Evolutionary conservation across 2,797 vertebrate genomes (phyloP).

Genomic region (Poeciliopsis paucimaculata): DNA sequence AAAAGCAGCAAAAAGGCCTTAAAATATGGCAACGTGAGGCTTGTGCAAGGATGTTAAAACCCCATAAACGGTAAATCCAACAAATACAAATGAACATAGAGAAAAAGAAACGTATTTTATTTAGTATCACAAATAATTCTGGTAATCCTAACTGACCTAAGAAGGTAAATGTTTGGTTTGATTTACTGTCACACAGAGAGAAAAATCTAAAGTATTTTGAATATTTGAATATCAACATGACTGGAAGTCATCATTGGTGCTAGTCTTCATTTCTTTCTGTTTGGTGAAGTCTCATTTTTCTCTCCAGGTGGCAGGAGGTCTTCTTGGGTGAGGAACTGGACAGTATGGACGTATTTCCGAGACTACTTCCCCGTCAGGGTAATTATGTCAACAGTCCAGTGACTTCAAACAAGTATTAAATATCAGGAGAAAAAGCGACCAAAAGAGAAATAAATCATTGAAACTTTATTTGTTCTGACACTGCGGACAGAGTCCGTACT

Average conservation of each 20-base stretch:
- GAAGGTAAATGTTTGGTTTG: not conserved
- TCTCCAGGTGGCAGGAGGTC: conserved; percentile 90
- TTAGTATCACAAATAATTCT: not conserved
- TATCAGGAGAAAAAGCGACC: not conserved
- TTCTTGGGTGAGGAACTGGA: conserved; percentile 94
- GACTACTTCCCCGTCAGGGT: conserved; percentile 97
- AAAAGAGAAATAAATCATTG: not conserved
- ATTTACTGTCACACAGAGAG: not conserved
- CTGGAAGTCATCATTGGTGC: not conserved
- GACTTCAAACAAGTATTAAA: not conserved
- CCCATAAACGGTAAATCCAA: not conserved
- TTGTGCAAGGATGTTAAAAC: not conserved
- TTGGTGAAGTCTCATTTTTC: not conserved
- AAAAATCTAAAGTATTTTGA: not conserved
- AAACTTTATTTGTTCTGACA: not conserved
- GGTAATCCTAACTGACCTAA: not conserved
- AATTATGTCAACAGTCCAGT: not conserved
- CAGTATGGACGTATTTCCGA: conserved; percentile 93
- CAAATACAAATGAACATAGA: not conserved
- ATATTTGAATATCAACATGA: not conserved
- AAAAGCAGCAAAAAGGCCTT: not conserved
- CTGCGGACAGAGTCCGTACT: not conserved
- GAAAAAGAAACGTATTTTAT: not conserved
- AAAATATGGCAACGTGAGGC: not conserved
- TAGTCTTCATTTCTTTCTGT: not conserved